Base-by-base conservation (phyloP, 2,888 invertebrate species). In the Dorcus hopei region DNA sequence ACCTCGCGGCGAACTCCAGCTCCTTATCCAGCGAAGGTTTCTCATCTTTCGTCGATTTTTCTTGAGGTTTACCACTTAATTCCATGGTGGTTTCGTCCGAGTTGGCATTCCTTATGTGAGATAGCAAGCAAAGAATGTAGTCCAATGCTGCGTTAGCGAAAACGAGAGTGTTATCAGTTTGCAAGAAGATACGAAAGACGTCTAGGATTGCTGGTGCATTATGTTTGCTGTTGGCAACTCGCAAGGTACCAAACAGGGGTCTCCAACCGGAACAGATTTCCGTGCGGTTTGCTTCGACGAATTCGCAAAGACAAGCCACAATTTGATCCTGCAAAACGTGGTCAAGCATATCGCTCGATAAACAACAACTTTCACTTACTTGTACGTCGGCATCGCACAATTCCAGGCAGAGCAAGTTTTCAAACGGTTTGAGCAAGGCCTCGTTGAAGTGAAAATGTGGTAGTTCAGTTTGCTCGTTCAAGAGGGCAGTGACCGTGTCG, bases 191-290 rank as follows among this genome's bases (percentile, higher is more conserved):
- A 74, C 92, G 89, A 73, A 98, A 97, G 52, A 97, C 95, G 77
- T 97, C 97, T 54, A 92, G 80, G 58, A 93, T 86, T 0, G 89
- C 87, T 0, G 87, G 83, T 19, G 88, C 86, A 66, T 89, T 89
- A 68, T 80, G 84, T 60, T 81, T 75, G 69, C 84, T 83, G 69
- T 89, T 90, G 0, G 96, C 95, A 47, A 95, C 94, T 16, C 95
- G 85, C 45, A 98, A 79, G 0, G 97, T 95, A 9, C 95, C 95
- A 74, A 98, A 98, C 1, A 98, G 80, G 0, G 97, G 95, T 54
- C 97, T 83, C 97, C 97, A 98, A 0, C 97, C 97, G 0, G 95
- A 96, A 65, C 93, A 87, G 43, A 97, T 95, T 80, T 97, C 95
- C 60, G 91, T 90, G 68, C 94, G 85, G 76, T 94, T 95, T 0